Evolutionary conservation across 2,888 invertebrate species (phyloP).

Genomic region (Tiliacea citrago): DNA sequence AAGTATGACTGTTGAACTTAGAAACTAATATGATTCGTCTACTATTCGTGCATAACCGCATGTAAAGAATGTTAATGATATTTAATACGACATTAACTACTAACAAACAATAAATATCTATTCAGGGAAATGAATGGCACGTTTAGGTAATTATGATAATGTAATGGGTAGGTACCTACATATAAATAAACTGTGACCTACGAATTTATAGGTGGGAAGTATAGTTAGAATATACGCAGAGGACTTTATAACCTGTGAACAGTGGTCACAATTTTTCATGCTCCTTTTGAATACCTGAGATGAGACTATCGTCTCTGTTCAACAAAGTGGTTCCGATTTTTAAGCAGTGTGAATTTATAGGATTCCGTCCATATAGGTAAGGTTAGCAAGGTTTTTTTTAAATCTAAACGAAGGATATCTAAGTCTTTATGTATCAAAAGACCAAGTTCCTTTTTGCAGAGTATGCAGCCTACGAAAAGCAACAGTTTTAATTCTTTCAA

Average conservation of each 20-base stretch:
- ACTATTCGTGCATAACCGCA: neutral
- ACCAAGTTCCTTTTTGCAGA: neutral
- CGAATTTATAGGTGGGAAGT: neutral
- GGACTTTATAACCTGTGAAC: neutral
- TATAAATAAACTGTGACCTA: neutral
- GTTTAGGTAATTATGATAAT: neutral
- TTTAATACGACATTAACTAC: slow-evolving; percentile 1
- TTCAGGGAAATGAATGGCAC: slow-evolving; percentile 9
- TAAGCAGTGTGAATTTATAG: neutral
- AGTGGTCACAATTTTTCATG: neutral
- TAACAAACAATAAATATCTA: slow-evolving; percentile 29
- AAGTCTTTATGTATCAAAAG: neutral
- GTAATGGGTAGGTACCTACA: neutral
- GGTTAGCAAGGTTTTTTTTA: neutral
- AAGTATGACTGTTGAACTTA: slow-evolving; percentile 46
- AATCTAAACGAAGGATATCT: neutral
- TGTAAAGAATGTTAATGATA: slow-evolving; percentile 13
- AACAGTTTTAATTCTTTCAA: neutral
- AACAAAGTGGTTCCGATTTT: neutral
- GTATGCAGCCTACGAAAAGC: neutral
- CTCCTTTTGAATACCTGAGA: neutral
- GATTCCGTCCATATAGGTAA: neutral
- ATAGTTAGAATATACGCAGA: neutral
- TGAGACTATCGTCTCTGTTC: neutral
- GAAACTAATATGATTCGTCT: slow-evolving; percentile 22